Evolutionary conservation across 2,888 invertebrate species (phyloP).

Genomic region (Bimastos eiseni): DNA sequence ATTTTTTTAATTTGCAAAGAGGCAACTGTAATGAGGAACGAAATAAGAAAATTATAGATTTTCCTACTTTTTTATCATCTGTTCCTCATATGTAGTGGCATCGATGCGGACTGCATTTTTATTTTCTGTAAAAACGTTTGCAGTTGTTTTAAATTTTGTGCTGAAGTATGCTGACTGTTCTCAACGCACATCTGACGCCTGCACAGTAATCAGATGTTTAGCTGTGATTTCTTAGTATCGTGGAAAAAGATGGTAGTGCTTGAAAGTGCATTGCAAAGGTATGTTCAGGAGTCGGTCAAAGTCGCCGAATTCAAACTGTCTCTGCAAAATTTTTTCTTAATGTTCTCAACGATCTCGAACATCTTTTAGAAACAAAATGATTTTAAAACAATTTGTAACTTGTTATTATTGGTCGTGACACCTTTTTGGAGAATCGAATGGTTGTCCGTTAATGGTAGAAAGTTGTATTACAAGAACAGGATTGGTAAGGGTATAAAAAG

Average conservation of each 20-base stretch:
- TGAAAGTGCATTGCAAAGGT: neutral
- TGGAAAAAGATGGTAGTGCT: neutral
- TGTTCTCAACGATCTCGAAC: neutral
- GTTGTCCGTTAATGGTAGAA: neutral
- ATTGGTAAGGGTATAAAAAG: neutral
- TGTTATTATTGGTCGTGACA: neutral
- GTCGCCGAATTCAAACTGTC: neutral
- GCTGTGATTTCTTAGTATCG: neutral
- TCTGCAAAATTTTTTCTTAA: neutral
- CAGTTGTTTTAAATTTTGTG: neutral
- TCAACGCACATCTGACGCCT: no score
- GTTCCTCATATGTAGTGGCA: neutral
- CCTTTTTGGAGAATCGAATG: neutral
- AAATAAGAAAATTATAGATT: neutral
- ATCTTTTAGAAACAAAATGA: neutral
- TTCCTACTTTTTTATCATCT: neutral
- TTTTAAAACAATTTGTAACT: neutral
- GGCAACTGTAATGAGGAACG: neutral
- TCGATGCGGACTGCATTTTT: neutral
- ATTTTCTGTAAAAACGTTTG: neutral
- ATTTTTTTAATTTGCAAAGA: no score
- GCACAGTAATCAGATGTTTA: neutral
- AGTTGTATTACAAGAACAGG: neutral
- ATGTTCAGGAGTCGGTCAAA: neutral
- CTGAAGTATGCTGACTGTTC: neutral